Base-by-base conservation (phyloP, 2,113 vertebrate species). In the Rhabdornis inornatus region DNA sequence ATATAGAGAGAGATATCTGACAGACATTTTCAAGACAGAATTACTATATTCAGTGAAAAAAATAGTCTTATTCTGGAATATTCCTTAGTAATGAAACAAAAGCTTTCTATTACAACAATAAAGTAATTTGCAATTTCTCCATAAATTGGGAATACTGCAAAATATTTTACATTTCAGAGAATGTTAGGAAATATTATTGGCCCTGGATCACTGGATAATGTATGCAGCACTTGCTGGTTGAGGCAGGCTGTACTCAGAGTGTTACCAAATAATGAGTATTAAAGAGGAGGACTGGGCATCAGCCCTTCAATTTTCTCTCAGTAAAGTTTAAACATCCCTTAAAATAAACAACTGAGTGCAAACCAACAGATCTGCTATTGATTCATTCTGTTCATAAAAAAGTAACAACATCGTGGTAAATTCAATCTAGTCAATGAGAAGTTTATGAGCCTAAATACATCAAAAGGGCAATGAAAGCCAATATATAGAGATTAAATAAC, bases 361-460 rank as follows among this genome's bases (percentile, higher is more conserved):
- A 96, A 83, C 13, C 44, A 70, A 79, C 20, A 7, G 68, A 88
- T 64, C 91, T 68, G 70, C 85, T 93, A 64, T 40, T 87, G 90
- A 95, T 95, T 97, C 83, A 94, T 94, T 92, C 89, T 83, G 50
- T 81, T 94, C 87, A 94, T 93, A 91, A 95, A 94, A 94, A 93
- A 86, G 91, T 86, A 90, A 94, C 50, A 96, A 88, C 86, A 64
- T 89, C 76, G 55, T 78, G 70, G 69, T 83, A 96, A 95, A 92
- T 90, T 87, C 93, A 83, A 77, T 92, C 93, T 37, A 77, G 89
- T 92, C 79, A 94, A 86, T 92, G 76, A 86, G 85, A 81, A 87
- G 56, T 90, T 94, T 94, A 96, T 75, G 82, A 93, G 86, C 47
- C 91, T 78, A 86, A 94, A 93, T 95, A 80, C 50, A 94, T 95